Percentiles rank a stretch among this genome's conserved stretches.
Evolutionary conservation across 2,797 vertebrate species (phyloP).

Genomic region (Mycteria americana): DNA sequence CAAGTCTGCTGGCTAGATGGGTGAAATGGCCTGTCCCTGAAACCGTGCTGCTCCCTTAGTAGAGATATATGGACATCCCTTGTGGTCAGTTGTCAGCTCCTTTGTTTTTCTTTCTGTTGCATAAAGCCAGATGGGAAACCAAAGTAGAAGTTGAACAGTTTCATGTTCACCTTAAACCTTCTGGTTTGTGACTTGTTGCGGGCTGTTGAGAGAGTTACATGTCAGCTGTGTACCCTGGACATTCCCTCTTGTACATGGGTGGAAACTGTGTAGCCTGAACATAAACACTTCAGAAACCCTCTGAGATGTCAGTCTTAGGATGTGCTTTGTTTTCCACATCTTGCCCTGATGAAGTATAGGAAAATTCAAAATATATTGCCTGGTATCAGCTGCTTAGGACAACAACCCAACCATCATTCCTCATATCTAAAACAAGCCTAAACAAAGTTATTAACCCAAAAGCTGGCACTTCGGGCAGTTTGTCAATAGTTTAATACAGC

Average conservation of each 20-base stretch:
- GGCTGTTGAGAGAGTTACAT: neutral
- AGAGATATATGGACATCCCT: neutral
- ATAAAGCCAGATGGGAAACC: neutral
- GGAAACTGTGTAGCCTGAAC: neutral
- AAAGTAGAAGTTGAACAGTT: neutral
- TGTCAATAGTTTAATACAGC: neutral
- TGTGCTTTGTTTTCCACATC: neutral
- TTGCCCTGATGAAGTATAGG: neutral
- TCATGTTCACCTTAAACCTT: neutral
- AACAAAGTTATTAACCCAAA: neutral
- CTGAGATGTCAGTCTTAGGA: neutral
- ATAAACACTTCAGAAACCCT: neutral
- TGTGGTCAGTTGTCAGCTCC: neutral
- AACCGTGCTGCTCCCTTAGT: neutral
- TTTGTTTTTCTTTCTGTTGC: neutral
- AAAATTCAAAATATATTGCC: neutral
- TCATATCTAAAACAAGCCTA: neutral
- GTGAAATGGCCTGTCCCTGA: neutral
- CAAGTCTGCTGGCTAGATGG: neutral
- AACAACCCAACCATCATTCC: neutral
- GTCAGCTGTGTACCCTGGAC: neutral
- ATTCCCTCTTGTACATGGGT: neutral
- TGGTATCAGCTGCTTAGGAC: neutral
- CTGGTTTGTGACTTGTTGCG: neutral
- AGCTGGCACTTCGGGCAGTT: neutral